Evolutionary conservation across 2,113 vertebrate species (phyloP).

Genomic region (Reinhardtius hippoglossoides): DNA sequence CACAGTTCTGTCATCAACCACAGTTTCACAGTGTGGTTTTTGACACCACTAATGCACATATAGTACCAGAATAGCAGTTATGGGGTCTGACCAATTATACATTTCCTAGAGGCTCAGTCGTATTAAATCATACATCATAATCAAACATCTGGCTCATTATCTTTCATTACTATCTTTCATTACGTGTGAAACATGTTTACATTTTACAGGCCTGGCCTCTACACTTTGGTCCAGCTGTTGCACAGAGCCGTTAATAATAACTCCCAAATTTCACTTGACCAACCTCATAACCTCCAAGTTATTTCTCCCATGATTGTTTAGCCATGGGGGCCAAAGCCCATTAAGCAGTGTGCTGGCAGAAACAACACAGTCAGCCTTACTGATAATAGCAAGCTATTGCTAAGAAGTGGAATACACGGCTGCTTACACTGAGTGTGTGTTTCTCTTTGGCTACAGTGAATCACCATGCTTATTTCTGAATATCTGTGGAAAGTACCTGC

Average conservation of each 20-base stretch:
- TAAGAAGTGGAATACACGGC: constrained; percentile 50
- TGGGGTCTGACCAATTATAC: not conserved
- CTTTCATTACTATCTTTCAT: not conserved
- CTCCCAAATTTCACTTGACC: constrained; percentile 47
- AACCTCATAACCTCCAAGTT: constrained; percentile 50
- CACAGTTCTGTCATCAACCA: constrained; percentile 5
- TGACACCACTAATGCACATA: not conserved
- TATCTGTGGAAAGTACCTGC: constrained; percentile 81
- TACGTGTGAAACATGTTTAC: constrained; percentile 17
- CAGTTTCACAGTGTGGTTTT: not conserved
- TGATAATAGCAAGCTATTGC: constrained; percentile 43
- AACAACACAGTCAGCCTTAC: constrained; percentile 63
- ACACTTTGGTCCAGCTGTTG: constrained; percentile 11
- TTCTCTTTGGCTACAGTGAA: constrained; percentile 73
- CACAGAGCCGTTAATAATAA: constrained; percentile 38
- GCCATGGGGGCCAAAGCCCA: constrained; percentile 50
- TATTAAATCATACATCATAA: not conserved
- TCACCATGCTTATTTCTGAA: constrained; percentile 73
- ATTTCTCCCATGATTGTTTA: constrained; percentile 68
- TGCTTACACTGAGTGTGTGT: constrained; percentile 64
- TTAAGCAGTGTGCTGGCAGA: constrained; percentile 63
- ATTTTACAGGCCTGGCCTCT: constrained; percentile 5
- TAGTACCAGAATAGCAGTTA: not conserved
- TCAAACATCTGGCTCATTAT: not conserved
- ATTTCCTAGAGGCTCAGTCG: not conserved